Percentiles rank a stretch among this genome's conserved stretches.
Evolutionary conservation across 2,113 vertebrate genomes (phyloP).

Genomic region (Rhinoderma darwinii): DNA sequence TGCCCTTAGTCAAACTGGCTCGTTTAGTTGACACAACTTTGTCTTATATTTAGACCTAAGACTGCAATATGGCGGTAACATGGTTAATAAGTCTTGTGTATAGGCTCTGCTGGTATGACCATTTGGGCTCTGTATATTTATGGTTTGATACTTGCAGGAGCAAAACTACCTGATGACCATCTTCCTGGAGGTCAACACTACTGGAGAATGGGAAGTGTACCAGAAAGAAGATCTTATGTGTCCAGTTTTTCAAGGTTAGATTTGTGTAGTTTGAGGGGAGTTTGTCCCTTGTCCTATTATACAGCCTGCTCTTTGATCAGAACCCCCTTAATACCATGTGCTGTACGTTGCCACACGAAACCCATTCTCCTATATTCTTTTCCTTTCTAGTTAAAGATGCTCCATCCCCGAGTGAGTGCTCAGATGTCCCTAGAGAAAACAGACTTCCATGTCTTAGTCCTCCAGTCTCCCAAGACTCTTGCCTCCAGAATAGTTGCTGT

Average conservation of each 20-base stretch:
- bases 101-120: too few species aligned
- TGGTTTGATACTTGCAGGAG: not conserved
- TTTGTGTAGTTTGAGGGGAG: not conserved
- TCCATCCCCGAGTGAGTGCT: slow-evolving; percentile 59
- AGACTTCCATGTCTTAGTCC: slow-evolving; percentile 55
- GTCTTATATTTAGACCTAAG: too few species aligned
- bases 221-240: slow-evolving; percentile 50
- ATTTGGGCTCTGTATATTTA: not conserved
- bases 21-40: too few species aligned
- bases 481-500: slow-evolving; percentile 65
- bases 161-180: slow-evolving; percentile 39
- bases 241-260: slow-evolving; percentile 20
- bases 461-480: slow-evolving; percentile 43
- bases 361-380: not conserved
- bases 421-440: slow-evolving; percentile 47
- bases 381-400: slow-evolving; percentile 51
- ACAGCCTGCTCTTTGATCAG: not conserved
- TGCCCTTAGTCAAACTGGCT: too few species aligned
- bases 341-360: not conserved
- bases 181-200: slow-evolving; percentile 34
- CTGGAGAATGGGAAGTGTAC: slow-evolving; percentile 48
- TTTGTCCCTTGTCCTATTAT: not conserved
- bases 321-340: not conserved
- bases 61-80: too few species aligned
- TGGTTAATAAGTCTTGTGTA: too few species aligned